A percentile compares a stretch with the other conserved stretches of the same genome.
phyloP scores from a whole-genome alignment of 1,140 invertebrate genomes.

The Pararge aegeria region DNA sequence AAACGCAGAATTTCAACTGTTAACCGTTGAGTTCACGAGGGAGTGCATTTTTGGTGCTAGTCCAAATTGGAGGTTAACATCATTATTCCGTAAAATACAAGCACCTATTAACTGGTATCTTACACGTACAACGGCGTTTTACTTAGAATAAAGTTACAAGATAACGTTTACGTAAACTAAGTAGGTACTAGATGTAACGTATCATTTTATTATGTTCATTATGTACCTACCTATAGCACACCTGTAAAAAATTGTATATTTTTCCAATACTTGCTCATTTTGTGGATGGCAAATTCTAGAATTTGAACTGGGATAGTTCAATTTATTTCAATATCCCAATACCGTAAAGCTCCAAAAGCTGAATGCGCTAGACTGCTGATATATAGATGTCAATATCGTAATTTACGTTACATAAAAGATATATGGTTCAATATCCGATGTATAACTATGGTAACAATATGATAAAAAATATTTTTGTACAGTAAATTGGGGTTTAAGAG shows the following conservation, averaged over 20 bases:
- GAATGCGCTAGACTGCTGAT: constrained; percentile 26
- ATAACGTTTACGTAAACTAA: too few relatives aligned
- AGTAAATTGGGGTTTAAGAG: too few relatives aligned
- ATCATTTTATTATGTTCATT: background rate
- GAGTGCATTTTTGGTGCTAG: constrained; percentile 37
- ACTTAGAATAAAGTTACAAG: background rate
- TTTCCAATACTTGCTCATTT: too few relatives aligned
- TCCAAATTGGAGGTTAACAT: constrained; percentile 48
- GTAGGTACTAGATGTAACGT: too few relatives aligned
- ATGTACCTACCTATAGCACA: too few relatives aligned
- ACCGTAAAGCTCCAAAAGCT: constrained; percentile 31
- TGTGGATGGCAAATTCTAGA: background rate
- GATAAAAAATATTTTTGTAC: too few relatives aligned
- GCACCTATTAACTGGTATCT: background rate
- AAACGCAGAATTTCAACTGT: background rate
- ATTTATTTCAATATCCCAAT: constrained; percentile 27
- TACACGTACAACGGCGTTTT: background rate
- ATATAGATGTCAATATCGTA: constrained; percentile 24
- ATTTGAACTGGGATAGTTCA: constrained; percentile 15
- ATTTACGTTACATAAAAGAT: constrained; percentile 24
- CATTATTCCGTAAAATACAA: constrained; percentile 40
- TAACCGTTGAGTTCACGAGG: background rate
- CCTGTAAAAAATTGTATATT: too few relatives aligned
- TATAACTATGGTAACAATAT: constrained; percentile 17
- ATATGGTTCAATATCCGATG: constrained; percentile 13